Percentiles rank a stretch among this genome's conserved stretches.
Evolutionary conservation across 2,797 vertebrate genomes (phyloP).

Genomic region (Chaunax sp.): DNA sequence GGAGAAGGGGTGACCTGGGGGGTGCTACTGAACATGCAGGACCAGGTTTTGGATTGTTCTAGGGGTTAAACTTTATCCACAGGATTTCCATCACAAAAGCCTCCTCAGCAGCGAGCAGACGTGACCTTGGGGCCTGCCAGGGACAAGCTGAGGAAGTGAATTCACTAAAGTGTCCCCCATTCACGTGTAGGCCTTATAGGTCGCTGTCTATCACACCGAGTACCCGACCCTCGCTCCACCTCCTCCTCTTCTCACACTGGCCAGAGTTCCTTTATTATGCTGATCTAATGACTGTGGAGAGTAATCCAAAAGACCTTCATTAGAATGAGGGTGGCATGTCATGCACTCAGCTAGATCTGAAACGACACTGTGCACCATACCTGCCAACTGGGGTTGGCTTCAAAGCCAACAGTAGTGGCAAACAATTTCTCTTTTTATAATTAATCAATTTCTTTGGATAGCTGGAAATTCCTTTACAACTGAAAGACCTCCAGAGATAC

Average conservation of each 20-base stretch:
- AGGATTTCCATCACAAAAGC: slow-evolving; percentile 84
- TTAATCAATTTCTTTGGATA: slow-evolving; percentile 30
- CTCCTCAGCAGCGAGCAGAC: slow-evolving; percentile 69
- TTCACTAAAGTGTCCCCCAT: slow-evolving; percentile 68
- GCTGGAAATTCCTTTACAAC: slow-evolving; percentile 22
- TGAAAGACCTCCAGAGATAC: slow-evolving; percentile 17
- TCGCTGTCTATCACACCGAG: slow-evolving; percentile 69
- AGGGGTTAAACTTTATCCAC: slow-evolving; percentile 78
- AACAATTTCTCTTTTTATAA: neutral
- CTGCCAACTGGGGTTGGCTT: slow-evolving; percentile 56
- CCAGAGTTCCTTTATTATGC: slow-evolving; percentile 78
- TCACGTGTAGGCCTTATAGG: slow-evolving; percentile 72
- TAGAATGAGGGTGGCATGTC: slow-evolving; percentile 64
- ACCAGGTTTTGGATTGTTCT: slow-evolving; percentile 72
- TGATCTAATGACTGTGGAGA: slow-evolving; percentile 79
- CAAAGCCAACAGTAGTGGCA: slow-evolving; percentile 10
- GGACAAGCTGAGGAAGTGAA: slow-evolving; percentile 76
- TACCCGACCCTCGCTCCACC: slow-evolving; percentile 47
- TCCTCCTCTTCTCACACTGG: slow-evolving; percentile 57
- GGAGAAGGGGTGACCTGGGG: slow-evolving; percentile 39
- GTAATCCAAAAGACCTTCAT: slow-evolving; percentile 69
- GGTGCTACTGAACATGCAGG: slow-evolving; percentile 52
- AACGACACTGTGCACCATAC: slow-evolving; percentile 50
- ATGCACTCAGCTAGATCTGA: slow-evolving; percentile 46
- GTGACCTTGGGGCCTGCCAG: slow-evolving; percentile 80